Conservation (phyloP, 1,140 invertebrate genomes). For the Antheraea mylitta region DNA sequence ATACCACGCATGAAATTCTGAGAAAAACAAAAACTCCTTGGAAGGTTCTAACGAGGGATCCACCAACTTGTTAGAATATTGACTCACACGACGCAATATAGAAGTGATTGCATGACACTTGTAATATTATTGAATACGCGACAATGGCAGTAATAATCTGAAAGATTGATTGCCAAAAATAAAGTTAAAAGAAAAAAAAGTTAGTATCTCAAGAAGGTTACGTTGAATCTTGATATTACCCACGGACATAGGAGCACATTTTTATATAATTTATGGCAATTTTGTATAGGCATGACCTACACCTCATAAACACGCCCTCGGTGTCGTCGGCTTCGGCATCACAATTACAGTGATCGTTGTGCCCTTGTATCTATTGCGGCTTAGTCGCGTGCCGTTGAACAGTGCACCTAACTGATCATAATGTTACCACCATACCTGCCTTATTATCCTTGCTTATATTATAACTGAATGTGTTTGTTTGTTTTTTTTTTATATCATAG, state of each 20-base stretch:
- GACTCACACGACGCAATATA: no score
- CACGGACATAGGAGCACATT: background rate
- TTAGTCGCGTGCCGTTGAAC: conserved; percentile 15
- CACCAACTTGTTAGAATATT: no score
- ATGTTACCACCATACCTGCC: background rate
- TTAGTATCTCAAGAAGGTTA: background rate
- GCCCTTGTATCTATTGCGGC: conserved; percentile 40
- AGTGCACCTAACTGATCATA: background rate
- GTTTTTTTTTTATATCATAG: no score
- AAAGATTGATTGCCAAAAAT: no score
- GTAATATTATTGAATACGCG: no score
- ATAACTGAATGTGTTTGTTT: no score
- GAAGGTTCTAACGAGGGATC: no score
- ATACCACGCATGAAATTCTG: no score
- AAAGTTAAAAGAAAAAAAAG: no score
- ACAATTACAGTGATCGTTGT: conserved; percentile 29
- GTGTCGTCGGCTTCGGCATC: background rate
- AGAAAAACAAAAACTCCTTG: no score
- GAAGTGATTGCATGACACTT: no score
- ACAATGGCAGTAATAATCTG: no score
- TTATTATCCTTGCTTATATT: background rate
- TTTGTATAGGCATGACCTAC: conserved; percentile 23
- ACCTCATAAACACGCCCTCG: conserved; percentile 15
- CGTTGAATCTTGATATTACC: background rate
- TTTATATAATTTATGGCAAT: conserved; percentile 13